Evolutionary conservation across 2,888 invertebrate genomes (phyloP).

Genomic region (Phalangium opilio): DNA sequence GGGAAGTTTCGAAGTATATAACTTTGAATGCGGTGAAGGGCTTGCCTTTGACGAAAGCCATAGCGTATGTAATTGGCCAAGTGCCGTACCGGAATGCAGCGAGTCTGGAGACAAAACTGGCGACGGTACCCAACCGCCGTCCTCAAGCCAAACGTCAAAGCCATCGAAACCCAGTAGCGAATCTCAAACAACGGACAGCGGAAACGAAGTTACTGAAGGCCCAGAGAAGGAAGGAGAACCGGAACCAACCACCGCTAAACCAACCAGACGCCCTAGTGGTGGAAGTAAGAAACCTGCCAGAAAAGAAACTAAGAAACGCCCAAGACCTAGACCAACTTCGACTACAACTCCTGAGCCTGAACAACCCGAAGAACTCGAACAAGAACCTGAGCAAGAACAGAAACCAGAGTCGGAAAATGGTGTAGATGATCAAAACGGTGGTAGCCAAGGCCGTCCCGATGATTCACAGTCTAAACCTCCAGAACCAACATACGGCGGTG

Average conservation of each 20-base stretch:
- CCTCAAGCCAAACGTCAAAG: too few species aligned
- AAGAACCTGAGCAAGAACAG: background rate
- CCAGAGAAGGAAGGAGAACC: too few species aligned
- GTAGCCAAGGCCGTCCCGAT: background rate
- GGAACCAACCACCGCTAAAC: too few species aligned
- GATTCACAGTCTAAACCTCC: conserved; percentile 1
- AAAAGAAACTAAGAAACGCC: too few species aligned
- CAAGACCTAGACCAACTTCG: background rate
- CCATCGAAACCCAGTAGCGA: background rate
- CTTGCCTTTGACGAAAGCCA: conserved; percentile 47
- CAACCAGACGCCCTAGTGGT: background rate
- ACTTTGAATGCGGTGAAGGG: conserved; percentile 34
- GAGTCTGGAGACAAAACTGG: too few species aligned
- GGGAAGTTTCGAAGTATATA: conserved; percentile 43
- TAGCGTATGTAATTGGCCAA: conserved; percentile 55
- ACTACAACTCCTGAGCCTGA: too few species aligned
- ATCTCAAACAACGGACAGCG: conserved; percentile 2
- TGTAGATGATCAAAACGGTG: conserved; percentile 1
- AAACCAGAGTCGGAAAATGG: background rate
- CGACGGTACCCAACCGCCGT: too few species aligned
- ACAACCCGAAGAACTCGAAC: too few species aligned
- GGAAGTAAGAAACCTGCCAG: too few species aligned
- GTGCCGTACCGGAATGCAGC: conserved; percentile 50
- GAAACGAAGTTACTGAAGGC: too few species aligned
- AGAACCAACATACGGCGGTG: background rate